A percentile compares a stretch with the other conserved stretches of the same genome.
Evolutionary conservation across 2,113 vertebrate species (phyloP).

Genomic region (Daboia siamensis): DNA sequence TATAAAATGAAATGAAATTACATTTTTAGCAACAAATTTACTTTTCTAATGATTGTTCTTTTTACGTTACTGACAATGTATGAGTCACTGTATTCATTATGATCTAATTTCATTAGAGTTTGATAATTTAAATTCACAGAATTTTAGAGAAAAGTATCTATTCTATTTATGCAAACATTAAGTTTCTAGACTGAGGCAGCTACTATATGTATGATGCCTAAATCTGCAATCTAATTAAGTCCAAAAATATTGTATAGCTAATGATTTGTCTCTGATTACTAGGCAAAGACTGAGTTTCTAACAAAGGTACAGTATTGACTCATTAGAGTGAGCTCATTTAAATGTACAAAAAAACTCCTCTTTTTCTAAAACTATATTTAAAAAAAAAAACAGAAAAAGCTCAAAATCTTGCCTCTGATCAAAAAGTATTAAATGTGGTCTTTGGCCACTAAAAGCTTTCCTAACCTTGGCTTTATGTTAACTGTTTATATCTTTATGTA

Average conservation of each 20-base stretch:
- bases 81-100: neutral
- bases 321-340: neutral
- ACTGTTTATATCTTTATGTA: too few relatives aligned
- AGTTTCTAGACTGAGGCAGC: neutral
- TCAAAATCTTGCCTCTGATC: neutral
- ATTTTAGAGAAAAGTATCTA: neutral
- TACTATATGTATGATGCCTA: neutral
- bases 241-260: neutral
- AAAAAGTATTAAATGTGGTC: neutral
- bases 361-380: neutral
- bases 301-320: neutral
- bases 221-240: conserved; percentile 2
- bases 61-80: neutral
- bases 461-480: neutral
- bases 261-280: neutral
- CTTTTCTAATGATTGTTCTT: neutral
- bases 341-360: neutral
- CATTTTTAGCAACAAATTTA: conserved; percentile 6
- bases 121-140: conserved; percentile 15
- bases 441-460: neutral
- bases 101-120: neutral
- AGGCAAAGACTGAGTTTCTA: neutral
- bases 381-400: neutral
- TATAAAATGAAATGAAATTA: neutral
- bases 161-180: conserved; percentile 2